phyloP scores from a whole-genome alignment of 2,888 invertebrate species.

The Polymixis flavicincta region DNA sequence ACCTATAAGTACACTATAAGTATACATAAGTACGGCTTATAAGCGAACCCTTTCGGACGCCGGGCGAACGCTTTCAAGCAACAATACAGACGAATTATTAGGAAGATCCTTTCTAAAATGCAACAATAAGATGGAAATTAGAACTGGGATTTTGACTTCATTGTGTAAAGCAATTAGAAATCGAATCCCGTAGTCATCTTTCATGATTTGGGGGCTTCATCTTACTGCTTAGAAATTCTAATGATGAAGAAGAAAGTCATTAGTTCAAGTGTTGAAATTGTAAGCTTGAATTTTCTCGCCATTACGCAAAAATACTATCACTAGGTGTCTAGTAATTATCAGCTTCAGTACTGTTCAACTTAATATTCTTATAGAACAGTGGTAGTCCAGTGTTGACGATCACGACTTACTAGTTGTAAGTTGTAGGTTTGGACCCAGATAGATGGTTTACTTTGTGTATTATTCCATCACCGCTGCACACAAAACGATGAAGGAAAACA shows the following conservation, averaged over 20 bases:
- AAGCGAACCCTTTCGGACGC: constrained; percentile 54
- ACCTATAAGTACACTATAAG: constrained; percentile 36
- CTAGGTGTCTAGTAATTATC: too few relatives aligned
- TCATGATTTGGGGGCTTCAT: constrained; percentile 20
- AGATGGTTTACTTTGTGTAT: too few relatives aligned
- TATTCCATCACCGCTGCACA: too few relatives aligned
- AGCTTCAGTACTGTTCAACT: background rate
- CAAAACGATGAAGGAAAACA: too few relatives aligned
- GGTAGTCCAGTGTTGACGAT: too few relatives aligned
- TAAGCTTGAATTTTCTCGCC: background rate
- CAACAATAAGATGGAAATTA: constrained; percentile 52
- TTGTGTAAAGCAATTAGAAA: constrained; percentile 37
- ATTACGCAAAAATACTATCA: background rate
- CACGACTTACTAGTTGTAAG: too few relatives aligned
- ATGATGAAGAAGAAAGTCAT: constrained; percentile 1
- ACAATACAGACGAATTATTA: constrained; percentile 58
- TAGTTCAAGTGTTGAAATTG: constrained; percentile 2
- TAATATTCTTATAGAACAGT: background rate
- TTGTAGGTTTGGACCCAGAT: too few relatives aligned
- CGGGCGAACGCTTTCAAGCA: constrained; percentile 47
- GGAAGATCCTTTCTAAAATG: constrained; percentile 40
- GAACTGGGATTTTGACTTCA: constrained; percentile 38
- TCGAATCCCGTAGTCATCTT: constrained; percentile 19
- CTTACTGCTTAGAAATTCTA: constrained; percentile 14
- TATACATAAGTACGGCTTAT: constrained; percentile 52